Evolutionary conservation across 2,797 vertebrate species (phyloP).

Genomic region (Acomys russatus): DNA sequence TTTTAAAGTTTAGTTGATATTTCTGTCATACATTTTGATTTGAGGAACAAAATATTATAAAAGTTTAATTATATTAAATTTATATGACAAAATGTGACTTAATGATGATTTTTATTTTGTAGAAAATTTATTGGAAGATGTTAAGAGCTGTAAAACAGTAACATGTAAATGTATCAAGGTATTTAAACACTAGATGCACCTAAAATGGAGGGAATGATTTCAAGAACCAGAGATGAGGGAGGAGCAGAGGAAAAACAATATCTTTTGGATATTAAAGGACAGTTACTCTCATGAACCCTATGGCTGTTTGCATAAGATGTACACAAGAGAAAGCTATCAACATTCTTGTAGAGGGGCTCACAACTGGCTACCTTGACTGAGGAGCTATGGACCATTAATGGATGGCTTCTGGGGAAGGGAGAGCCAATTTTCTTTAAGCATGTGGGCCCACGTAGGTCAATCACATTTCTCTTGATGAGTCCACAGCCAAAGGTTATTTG

Average conservation of each 20-base stretch:
- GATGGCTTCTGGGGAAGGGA: too few species aligned
- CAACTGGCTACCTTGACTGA: neutral
- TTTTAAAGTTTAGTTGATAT: neutral
- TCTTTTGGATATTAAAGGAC: neutral
- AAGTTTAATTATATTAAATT: conserved; percentile 35
- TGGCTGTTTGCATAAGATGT: neutral
- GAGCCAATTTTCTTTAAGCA: neutral
- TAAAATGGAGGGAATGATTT: neutral
- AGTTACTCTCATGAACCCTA: neutral
- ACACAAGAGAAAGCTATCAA: neutral
- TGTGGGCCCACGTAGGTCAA: too few species aligned
- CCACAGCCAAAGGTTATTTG: neutral
- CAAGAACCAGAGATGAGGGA: neutral
- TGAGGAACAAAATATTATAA: neutral
- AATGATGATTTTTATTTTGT: conserved; percentile 7
- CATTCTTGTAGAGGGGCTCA: neutral
- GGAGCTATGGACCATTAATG: neutral
- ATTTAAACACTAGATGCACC: neutral
- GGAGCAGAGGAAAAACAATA: neutral
- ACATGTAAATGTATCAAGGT: neutral
- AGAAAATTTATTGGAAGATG: neutral
- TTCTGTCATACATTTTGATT: neutral
- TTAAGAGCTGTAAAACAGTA: neutral
- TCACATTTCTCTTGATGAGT: neutral
- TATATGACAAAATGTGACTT: neutral